Base-by-base conservation (phyloP, 2,113 vertebrate species). In the Conger conger region DNA sequence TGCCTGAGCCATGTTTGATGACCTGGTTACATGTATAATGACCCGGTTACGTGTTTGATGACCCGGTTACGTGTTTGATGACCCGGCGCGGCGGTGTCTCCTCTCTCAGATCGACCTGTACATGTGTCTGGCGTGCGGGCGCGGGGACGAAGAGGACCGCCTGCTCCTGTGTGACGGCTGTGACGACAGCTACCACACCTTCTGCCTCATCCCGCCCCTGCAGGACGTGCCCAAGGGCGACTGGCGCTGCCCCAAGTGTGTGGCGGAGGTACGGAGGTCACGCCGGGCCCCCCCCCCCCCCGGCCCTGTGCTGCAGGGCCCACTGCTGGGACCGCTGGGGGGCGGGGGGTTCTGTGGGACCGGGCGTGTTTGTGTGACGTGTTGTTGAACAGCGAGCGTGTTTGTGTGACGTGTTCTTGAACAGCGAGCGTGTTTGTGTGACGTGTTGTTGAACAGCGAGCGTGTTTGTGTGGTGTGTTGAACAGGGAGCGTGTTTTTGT, bases 121-220 rank as follows among this genome's bases (percentile, higher is more conserved):
- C 87, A 96, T 99, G 89, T 99, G 98, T 88, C 96, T 99, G 86
- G 97, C 97, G 85, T 99, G 98, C 90, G 97, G 97, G 36, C 96
- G 98, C 35, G 98, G 98, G 16, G 98, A 99, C 53, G 97, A 98
- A 0, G 98, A 99, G 90, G 98, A 99, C 88, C 97, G 96, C 37
- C 91, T 99, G 73, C 93, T 99, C 7, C 93, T 99, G 87, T 99
- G 98, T 89, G 98, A 99, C 76, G 98, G 98, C 78, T 99, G 98
- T 89, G 98, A 99, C 85, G 98, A 99, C 92, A 99, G 98, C 93
- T 99, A 99, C 90, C 98, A 99, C 93, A 99, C 98, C 0, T 99
- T 99, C 87, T 99, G 98, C 90, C 94, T 99, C 83, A 97, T 99
- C 90, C 98, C 98, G 1, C 98, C 98, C 83, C 95, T 99, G 15